These are phyloP conservation scores for Acanthopleura granulata DNA, from an alignment of 2,888 invertebrate genomes.

Conservation along the genomic window DNA sequence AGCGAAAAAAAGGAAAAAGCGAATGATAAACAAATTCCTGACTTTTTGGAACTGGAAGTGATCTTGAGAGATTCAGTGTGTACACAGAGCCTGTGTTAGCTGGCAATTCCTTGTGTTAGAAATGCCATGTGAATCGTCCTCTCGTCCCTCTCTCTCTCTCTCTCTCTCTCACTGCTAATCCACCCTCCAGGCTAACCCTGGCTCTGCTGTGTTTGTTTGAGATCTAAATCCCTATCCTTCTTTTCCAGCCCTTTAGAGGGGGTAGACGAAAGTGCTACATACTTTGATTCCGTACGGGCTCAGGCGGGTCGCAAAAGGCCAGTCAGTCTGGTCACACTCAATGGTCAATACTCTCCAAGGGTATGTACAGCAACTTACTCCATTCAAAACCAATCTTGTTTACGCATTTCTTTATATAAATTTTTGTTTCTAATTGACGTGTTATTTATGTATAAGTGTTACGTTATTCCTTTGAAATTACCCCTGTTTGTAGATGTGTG, in stretches of 20 bases:
- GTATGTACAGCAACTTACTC: slow-evolving; percentile 29
- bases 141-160: background rate
- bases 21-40: too few species aligned
- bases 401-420: too few species aligned
- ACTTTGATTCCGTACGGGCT: slow-evolving; percentile 44
- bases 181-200: background rate
- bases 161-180: background rate
- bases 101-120: too few species aligned
- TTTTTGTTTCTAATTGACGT: too few species aligned
- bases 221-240: slow-evolving; percentile 15
- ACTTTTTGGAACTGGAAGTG: too few species aligned
- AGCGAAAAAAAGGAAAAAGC: too few species aligned
- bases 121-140: background rate
- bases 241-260: slow-evolving; percentile 67
- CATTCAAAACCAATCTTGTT: too few species aligned
- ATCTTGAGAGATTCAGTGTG: too few species aligned
- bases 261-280: slow-evolving; percentile 60
- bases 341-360: slow-evolving; percentile 46
- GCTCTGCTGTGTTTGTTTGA: background rate
- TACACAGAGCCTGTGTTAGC: too few species aligned
- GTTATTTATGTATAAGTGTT: too few species aligned
- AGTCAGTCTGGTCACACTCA: slow-evolving; percentile 53
- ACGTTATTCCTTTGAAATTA: too few species aligned
- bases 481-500: too few species aligned
- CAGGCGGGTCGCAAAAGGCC: slow-evolving; percentile 49